These are phyloP conservation scores for Centropristis striata DNA, from an alignment of 2,113 vertebrate species.

Conservation along the genomic window DNA sequence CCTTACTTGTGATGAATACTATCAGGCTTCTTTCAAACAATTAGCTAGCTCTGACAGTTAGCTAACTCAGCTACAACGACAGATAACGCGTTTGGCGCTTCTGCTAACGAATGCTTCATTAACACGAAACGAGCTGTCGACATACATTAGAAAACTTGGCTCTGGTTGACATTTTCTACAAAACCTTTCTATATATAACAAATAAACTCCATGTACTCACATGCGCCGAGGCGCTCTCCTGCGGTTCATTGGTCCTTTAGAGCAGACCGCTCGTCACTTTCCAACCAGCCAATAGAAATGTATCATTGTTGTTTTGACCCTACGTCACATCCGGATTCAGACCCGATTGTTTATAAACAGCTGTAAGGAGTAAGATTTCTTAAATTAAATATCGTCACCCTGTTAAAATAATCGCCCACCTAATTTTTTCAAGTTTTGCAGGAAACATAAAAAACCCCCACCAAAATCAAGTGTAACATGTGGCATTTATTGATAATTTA, in stretches of 20 bases:
- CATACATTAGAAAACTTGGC: fast-evolving
- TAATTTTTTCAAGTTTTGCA: too few species aligned
- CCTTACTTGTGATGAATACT: not conserved
- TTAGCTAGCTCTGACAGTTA: not conserved
- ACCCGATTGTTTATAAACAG: fast-evolving
- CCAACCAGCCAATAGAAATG: constrained; percentile 26
- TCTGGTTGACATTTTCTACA: fast-evolving
- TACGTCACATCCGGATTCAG: constrained; percentile 59
- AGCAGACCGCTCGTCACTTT: not conserved
- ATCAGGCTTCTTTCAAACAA: not conserved
- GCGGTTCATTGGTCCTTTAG: constrained; percentile 51
- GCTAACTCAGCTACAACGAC: not conserved
- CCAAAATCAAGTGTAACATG: too few species aligned
- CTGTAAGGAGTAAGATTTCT: too few species aligned
- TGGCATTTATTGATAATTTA: too few species aligned
- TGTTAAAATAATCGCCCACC: too few species aligned
- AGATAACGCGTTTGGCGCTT: not conserved
- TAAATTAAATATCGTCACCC: too few species aligned
- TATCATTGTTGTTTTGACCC: not conserved
- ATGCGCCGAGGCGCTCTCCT: constrained; percentile 36
- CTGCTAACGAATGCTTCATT: not conserved
- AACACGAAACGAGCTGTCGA: fast-evolving
- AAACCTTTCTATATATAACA: not conserved
- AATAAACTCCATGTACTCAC: constrained; percentile 55
- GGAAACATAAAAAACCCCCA: too few species aligned